Percentiles rank a stretch among this genome's conserved stretches.
Conservation (phyloP, 2,797 vertebrate genomes). For the Eulemur mongoz region DNA sequence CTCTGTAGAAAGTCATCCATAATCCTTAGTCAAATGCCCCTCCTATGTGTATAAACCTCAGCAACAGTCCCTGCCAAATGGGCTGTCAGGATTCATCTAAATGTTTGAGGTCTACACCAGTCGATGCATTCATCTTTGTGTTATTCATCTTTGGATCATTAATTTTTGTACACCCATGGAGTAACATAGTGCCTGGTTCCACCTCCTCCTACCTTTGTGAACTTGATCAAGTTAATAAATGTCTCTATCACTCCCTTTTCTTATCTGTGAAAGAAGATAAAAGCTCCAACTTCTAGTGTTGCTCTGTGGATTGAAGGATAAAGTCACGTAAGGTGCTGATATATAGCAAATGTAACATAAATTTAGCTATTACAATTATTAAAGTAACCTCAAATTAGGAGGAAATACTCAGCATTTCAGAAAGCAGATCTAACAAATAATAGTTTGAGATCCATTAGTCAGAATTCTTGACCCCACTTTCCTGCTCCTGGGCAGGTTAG, state of each 20-base stretch:
- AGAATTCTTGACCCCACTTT: neutral
- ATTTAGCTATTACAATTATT: neutral
- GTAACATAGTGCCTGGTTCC: slow-evolving; percentile 26
- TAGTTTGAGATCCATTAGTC: neutral
- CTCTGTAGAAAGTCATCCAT: neutral
- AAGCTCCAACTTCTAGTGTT: neutral
- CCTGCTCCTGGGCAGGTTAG: neutral
- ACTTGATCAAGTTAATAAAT: neutral
- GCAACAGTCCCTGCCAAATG: neutral
- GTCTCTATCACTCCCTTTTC: slow-evolving; percentile 32
- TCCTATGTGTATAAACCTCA: neutral
- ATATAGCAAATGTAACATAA: neutral
- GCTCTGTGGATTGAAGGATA: slow-evolving; percentile 16
- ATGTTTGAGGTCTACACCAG: neutral
- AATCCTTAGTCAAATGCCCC: neutral
- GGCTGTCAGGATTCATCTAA: neutral
- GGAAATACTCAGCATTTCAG: neutral
- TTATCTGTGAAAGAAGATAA: slow-evolving; percentile 59
- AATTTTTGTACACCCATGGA: neutral
- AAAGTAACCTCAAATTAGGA: neutral
- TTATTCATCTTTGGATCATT: neutral
- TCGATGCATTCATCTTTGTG: neutral
- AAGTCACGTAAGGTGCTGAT: slow-evolving; percentile 2
- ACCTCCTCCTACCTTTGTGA: slow-evolving; percentile 32
- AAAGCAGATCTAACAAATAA: neutral